These are phyloP conservation scores for Paracentrotus lividus DNA, from an alignment of 53 echinoderm and acorn worm genomes.

Conservation along the genomic window DNA sequence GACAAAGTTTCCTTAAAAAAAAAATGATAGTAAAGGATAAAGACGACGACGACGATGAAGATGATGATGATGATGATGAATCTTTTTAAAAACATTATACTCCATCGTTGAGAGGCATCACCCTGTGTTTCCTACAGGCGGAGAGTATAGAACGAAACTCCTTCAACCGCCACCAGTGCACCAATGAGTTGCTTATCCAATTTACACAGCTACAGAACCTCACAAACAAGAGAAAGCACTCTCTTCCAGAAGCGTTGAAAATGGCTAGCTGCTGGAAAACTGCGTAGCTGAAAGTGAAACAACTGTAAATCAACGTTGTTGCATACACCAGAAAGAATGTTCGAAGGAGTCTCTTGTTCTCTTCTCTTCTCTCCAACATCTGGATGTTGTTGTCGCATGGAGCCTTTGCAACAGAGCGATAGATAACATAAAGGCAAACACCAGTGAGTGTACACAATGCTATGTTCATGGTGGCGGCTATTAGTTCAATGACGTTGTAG, in stretches of 20 bases:
- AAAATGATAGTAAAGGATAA: no score
- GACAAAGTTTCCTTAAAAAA: no score
- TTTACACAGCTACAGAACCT: neutral
- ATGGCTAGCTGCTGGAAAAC: neutral
- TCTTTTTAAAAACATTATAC: neutral
- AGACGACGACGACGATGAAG: no score
- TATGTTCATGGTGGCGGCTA: neutral
- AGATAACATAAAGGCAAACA: neutral
- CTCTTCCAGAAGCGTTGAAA: no score
- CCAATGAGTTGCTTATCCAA: neutral
- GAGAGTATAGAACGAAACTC: conserved; percentile 4
- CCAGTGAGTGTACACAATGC: neutral
- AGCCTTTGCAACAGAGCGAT: neutral
- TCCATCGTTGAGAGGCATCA: neutral
- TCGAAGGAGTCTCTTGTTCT: neutral
- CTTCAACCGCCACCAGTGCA: conserved; percentile 2
- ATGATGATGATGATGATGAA: no score
- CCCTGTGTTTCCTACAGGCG: neutral
- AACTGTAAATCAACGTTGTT: neutral
- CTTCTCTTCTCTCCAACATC: neutral
- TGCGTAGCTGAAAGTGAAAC: neutral
- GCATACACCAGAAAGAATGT: neutral
- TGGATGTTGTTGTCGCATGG: neutral
- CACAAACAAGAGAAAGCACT: neutral
- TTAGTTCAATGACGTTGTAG: neutral